phyloP scores from a whole-genome alignment of 2,888 invertebrate species.

The Allygus modestus region DNA sequence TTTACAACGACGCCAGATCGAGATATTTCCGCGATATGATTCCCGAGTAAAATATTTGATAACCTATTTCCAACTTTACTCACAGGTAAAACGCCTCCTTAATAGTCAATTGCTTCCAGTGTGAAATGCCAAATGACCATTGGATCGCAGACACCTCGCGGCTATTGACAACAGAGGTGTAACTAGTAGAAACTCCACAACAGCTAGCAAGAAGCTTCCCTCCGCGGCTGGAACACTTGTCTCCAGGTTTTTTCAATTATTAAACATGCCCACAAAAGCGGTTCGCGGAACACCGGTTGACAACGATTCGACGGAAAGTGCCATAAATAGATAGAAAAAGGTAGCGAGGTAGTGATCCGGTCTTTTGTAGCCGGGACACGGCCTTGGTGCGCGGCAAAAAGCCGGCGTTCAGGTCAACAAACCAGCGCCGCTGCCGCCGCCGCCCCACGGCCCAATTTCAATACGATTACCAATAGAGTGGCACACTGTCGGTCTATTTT shows the following conservation, averaged over 20 bases:
- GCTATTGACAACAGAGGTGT: neutral
- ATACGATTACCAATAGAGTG: neutral
- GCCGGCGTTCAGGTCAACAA: conserved; percentile 37
- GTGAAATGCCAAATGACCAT: too few species aligned
- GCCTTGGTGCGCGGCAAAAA: conserved; percentile 53
- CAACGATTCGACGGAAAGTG: conserved; percentile 57
- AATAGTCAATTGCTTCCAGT: too few species aligned
- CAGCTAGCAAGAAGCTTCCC: conserved; percentile 14
- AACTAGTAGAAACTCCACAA: neutral
- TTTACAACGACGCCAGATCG: too few species aligned
- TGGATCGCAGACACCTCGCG: neutral
- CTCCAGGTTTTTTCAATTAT: conserved; percentile 37
- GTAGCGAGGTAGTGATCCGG: conserved; percentile 50
- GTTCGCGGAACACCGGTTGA: conserved; percentile 53
- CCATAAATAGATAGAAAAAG: conserved; percentile 60
- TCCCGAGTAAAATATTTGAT: too few species aligned
- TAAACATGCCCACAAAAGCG: conserved; percentile 49
- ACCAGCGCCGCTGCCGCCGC: conserved; percentile 34
- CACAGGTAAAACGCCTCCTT: too few species aligned
- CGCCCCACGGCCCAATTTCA: conserved; percentile 35
- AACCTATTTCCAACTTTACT: too few species aligned
- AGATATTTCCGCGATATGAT: too few species aligned
- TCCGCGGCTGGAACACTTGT: conserved; percentile 28
- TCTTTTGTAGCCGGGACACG: conserved; percentile 56
- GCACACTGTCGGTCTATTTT: neutral